phyloP scores from a whole-genome alignment of 1,140 invertebrate genomes.

The Lepidurus packardi region DNA sequence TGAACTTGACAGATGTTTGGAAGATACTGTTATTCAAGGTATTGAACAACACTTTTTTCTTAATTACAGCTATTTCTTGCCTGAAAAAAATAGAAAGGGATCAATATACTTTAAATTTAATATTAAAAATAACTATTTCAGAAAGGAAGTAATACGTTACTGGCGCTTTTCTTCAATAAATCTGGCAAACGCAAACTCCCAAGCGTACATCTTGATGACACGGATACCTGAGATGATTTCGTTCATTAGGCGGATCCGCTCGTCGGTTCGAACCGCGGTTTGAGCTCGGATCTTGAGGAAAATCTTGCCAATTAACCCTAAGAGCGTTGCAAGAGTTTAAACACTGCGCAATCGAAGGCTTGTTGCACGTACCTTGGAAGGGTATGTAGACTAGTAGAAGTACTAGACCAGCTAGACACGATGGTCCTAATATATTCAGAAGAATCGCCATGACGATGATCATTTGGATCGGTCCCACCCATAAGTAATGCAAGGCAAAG shows the following conservation, averaged over 20 bases:
- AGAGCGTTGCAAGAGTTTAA: background rate
- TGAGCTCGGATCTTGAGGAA: constrained; percentile 41
- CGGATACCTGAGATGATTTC: constrained; percentile 56
- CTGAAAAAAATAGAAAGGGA: background rate
- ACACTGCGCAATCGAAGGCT: background rate
- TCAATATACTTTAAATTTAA: too few relatives aligned
- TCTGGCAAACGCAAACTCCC: constrained; percentile 72
- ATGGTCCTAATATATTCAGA: constrained; percentile 64
- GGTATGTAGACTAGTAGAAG: constrained; percentile 75
- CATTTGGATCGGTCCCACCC: constrained; percentile 68
- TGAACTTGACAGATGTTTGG: background rate
- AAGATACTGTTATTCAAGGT: constrained; percentile 38
- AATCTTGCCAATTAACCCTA: background rate
- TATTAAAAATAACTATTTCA: too few relatives aligned
- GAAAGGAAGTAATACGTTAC: background rate
- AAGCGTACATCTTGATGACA: constrained; percentile 84
- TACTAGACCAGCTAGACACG: constrained; percentile 68
- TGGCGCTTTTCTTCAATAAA: constrained; percentile 48
- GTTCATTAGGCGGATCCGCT: constrained; percentile 52
- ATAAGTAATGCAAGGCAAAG: constrained; percentile 51
- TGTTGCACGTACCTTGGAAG: constrained; percentile 59
- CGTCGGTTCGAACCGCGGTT: constrained; percentile 53
- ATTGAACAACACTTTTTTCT: constrained; percentile 38
- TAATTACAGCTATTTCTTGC: background rate
- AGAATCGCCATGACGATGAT: constrained; percentile 68